phyloP scores from a whole-genome alignment of 1,140 invertebrate genomes.

The Drosophila murphyi region DNA sequence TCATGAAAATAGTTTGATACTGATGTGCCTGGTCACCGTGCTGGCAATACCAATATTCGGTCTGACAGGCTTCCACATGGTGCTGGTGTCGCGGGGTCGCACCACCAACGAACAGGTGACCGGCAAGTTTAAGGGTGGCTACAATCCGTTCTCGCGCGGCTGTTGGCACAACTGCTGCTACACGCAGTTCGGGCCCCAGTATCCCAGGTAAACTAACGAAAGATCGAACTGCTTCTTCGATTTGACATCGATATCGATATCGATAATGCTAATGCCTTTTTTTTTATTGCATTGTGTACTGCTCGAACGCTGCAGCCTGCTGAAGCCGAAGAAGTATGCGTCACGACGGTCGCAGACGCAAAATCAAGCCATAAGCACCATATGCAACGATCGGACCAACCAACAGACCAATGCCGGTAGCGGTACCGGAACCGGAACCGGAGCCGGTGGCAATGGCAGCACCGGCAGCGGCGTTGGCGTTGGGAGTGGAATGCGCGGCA shows the following conservation, averaged over 20 bases:
- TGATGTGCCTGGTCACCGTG: slow-evolving; percentile 95
- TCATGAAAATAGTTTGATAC: slow-evolving; percentile 89
- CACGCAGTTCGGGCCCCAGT: slow-evolving; percentile 97
- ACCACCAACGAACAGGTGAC: slow-evolving; percentile 99
- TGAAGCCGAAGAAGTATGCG: slow-evolving; percentile 86
- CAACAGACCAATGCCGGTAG: slow-evolving; percentile 64
- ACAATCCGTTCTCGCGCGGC: slow-evolving; percentile 98
- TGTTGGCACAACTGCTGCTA: slow-evolving; percentile 98
- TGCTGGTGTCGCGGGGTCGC: slow-evolving; percentile 97
- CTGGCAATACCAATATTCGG: slow-evolving; percentile 98
- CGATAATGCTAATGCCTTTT: slow-evolving; percentile 11
- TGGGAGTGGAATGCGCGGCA: slow-evolving; percentile 74
- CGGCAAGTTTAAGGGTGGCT: slow-evolving; percentile 98
- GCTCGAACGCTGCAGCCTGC: slow-evolving; percentile 70
- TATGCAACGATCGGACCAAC: slow-evolving; percentile 82
- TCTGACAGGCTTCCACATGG: slow-evolving; percentile 98
- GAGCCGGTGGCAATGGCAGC: slow-evolving; percentile 51
- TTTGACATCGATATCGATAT: neutral
- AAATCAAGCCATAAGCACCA: slow-evolving; percentile 83
- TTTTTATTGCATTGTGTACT: too few species aligned
- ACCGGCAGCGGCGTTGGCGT: slow-evolving; percentile 29
- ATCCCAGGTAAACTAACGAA: slow-evolving; percentile 91
- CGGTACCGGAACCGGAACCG: slow-evolving; percentile 50
- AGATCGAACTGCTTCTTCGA: neutral
- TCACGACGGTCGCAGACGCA: slow-evolving; percentile 82